These are phyloP conservation scores for Prosopocoilus inquinatus DNA, from an alignment of 2,888 invertebrate genomes.

Conservation along the genomic window DNA sequence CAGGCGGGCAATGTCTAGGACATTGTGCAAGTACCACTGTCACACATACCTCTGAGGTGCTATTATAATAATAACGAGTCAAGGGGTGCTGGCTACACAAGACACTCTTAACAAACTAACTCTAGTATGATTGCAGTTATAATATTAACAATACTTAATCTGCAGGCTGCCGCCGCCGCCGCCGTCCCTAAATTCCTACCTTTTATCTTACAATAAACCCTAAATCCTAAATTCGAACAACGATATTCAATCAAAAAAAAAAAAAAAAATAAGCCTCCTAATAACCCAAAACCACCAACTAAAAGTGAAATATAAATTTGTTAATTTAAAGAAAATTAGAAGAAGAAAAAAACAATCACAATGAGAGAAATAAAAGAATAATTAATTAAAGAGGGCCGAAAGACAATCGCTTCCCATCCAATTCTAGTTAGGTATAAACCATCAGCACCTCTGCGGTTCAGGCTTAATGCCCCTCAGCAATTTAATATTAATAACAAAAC, in stretches of 20 bases:
- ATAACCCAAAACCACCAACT: slow-evolving; percentile 18
- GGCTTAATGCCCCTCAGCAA: slow-evolving; percentile 47
- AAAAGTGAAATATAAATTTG: slow-evolving; percentile 8
- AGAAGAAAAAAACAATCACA: slow-evolving; percentile 33
- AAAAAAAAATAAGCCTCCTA: no score
- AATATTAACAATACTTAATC: slow-evolving; percentile 18
- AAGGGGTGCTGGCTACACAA: slow-evolving; percentile 42
- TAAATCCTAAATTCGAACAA: slow-evolving; percentile 21
- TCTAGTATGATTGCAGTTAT: slow-evolving; percentile 14
- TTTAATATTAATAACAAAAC: slow-evolving; percentile 28
- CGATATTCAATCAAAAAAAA: slow-evolving; percentile 8
- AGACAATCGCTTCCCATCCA: slow-evolving; percentile 7
- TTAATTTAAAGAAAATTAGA: no score
- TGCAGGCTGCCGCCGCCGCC: slow-evolving; percentile 24
- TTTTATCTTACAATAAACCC: slow-evolving; percentile 33
- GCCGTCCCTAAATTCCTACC: slow-evolving; percentile 23
- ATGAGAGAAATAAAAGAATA: slow-evolving; percentile 22
- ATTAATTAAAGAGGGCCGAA: slow-evolving; percentile 40
- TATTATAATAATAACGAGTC: slow-evolving; percentile 34
- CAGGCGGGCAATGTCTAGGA: slow-evolving; percentile 35
- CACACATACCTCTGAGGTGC: slow-evolving; percentile 36
- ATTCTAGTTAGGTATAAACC: slow-evolving; percentile 17
- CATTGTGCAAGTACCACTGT: slow-evolving; percentile 39
- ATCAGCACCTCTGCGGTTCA: slow-evolving; percentile 38
- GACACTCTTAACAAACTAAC: slow-evolving; percentile 34